These are phyloP conservation scores for Grapholita molesta DNA, from an alignment of 1,140 invertebrate genomes.

Conservation along the genomic window DNA sequence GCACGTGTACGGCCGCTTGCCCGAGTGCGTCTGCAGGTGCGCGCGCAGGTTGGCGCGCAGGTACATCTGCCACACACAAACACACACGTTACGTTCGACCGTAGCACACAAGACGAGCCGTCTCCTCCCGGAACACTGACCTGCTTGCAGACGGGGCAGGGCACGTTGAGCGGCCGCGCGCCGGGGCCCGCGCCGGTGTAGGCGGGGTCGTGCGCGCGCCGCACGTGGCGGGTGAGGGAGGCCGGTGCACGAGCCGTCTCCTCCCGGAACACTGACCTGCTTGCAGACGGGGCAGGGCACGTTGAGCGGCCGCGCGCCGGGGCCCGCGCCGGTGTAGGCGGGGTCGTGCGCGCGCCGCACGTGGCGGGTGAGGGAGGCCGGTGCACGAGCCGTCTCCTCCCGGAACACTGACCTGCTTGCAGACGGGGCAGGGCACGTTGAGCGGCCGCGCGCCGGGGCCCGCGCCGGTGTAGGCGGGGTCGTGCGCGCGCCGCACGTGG, in stretches of 20 bases:
- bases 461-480: constrained; percentile 84
- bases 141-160: constrained; percentile 88
- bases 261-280: too few species aligned
- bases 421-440: constrained; percentile 89
- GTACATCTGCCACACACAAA: constrained; percentile 77
- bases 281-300: constrained; percentile 89
- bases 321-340: constrained; percentile 82
- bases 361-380: constrained; percentile 89
- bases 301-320: constrained; percentile 80
- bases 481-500: constrained; percentile 89
- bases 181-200: constrained; percentile 82
- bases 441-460: constrained; percentile 74
- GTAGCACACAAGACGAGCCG: too few species aligned
- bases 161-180: constrained; percentile 82
- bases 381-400: constrained; percentile 91
- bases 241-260: constrained; percentile 90
- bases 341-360: constrained; percentile 89
- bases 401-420: too few species aligned
- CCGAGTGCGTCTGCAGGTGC: constrained; percentile 88
- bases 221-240: constrained; percentile 90
- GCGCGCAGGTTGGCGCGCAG: constrained; percentile 87
- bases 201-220: constrained; percentile 86
- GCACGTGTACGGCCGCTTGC: constrained; percentile 86
- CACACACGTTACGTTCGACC: too few species aligned
- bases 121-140: too few species aligned